Evolutionary conservation across 2,113 vertebrate species (phyloP).

Genomic region (Myocastor coypus): DNA sequence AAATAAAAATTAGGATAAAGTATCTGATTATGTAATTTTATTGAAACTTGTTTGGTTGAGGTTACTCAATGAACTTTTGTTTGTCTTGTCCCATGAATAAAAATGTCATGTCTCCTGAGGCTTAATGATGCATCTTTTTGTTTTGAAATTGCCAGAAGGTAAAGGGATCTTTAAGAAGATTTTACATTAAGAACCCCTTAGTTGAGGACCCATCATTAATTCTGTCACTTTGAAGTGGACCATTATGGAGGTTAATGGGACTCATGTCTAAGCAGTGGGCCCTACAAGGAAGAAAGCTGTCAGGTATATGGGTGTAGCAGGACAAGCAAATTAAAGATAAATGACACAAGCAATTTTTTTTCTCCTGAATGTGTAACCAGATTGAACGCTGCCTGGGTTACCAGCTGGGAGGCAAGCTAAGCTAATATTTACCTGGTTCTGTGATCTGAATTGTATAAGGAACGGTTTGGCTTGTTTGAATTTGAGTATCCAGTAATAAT

Average conservation of each 20-base stretch:
- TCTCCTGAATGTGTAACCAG: conserved; percentile 27
- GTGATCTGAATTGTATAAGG: conserved; percentile 69
- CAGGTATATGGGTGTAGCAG: not conserved
- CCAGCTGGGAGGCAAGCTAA: conserved; percentile 77
- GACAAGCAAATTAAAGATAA: conserved; percentile 50
- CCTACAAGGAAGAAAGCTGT: not conserved
- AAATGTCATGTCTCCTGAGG: not conserved
- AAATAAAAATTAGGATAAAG: conserved; percentile 27
- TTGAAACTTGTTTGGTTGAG: conserved; percentile 48
- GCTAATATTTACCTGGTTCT: conserved; percentile 77
- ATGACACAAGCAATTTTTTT: conserved; percentile 53
- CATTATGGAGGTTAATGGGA: not conserved
- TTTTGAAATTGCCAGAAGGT: conserved; percentile 40
- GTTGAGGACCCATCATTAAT: not conserved
- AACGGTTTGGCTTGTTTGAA: conserved; percentile 72
- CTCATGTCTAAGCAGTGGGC: not conserved
- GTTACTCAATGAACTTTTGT: not conserved
- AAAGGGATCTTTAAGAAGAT: conserved; percentile 26
- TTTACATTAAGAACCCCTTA: not conserved
- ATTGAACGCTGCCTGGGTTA: conserved; percentile 61
- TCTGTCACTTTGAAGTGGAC: not conserved
- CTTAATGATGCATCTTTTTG: conserved; percentile 5
- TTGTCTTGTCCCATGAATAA: not conserved
- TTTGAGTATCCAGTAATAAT: conserved; percentile 76
- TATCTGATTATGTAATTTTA: conserved; percentile 20